A percentile compares a stretch with the other conserved stretches of the same genome.
Evolutionary conservation across 1,140 invertebrate species (phyloP).

Genomic region (Lepidurus packardi): DNA sequence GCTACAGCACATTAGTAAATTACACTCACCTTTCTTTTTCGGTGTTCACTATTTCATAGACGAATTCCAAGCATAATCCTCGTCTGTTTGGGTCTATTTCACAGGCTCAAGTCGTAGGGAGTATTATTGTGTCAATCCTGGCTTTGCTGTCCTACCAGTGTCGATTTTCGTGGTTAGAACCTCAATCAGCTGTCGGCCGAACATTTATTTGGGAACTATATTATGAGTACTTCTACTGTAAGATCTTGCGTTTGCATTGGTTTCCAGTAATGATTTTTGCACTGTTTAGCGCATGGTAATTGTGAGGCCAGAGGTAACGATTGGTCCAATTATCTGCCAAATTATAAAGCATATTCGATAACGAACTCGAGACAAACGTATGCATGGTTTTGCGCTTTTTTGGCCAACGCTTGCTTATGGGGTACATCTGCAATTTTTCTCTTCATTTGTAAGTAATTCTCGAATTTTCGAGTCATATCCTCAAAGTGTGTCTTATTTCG

Average conservation of each 20-base stretch:
- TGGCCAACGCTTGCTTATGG: slow-evolving; percentile 8
- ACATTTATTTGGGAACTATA: background rate
- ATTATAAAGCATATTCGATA: background rate
- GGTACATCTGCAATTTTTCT: background rate
- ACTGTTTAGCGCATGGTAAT: background rate
- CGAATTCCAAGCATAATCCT: background rate
- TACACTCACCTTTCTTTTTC: background rate
- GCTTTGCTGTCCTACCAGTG: background rate
- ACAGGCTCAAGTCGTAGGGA: background rate
- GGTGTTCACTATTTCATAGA: background rate
- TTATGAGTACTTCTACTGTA: slow-evolving; percentile 1
- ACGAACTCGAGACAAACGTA: background rate
- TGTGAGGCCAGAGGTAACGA: background rate
- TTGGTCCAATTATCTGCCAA: background rate
- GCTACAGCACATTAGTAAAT: background rate
- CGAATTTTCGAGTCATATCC: background rate
- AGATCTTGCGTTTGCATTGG: background rate
- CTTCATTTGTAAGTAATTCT: background rate
- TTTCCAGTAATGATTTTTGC: background rate
- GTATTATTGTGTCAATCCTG: background rate
- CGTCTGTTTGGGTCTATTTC: background rate
- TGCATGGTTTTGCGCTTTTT: background rate
- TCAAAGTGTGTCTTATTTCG: background rate
- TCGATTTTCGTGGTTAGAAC: background rate
- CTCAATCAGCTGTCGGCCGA: background rate